Base-by-base conservation (phyloP, 2,113 vertebrate genomes). In the Pampusana beccarii region DNA sequence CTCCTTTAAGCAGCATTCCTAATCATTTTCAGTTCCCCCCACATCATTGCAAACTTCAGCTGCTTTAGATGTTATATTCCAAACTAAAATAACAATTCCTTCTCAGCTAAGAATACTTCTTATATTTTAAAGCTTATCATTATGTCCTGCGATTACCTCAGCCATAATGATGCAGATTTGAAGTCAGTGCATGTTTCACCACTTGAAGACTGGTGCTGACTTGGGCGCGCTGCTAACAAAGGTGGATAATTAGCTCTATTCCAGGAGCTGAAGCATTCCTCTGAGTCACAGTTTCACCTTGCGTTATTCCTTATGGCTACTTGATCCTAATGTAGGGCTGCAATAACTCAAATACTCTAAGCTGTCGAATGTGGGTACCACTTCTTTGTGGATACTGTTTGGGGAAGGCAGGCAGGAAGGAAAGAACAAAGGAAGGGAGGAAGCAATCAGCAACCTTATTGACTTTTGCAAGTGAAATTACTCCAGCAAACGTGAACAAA, bases 271-370 rank as follows among this genome's bases (percentile, higher is more conserved):
- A 90, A 85, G 40, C 65, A 54, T 89, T 87, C n/a, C 40, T 92
- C 57, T 94, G 94, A 95, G 86, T 96, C 95, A 86, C 58, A 88
- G 88, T 92, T 96, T 89, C 94, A 83, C 85, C 56, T 88, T 91
- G 61, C 19, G 13, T 87, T 85, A 80, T 81, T 79, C 70, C 38
- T 82, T 62, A 33, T 46, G 78, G 33, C 24, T 58, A 16, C 46
- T 38, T 23, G 42, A 25, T 36, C 34, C 36, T 86, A 54, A 23
- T 58, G 73, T 74, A 74, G 29, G 28, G 42, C 46, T 93, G 33
- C 44, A 71, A 11, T 48, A 86, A 56, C 40, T 86, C 64, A 48
- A 36, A 51, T 40, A 29, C 8, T 71, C 48, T 3, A 84, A 62
- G 66, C 36, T 29, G 13, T 3, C 5, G 53, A 71, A 34, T 58